Evolutionary conservation across 2,888 invertebrate genomes (phyloP).

Genomic region (Mesorhabditis sp.): DNA sequence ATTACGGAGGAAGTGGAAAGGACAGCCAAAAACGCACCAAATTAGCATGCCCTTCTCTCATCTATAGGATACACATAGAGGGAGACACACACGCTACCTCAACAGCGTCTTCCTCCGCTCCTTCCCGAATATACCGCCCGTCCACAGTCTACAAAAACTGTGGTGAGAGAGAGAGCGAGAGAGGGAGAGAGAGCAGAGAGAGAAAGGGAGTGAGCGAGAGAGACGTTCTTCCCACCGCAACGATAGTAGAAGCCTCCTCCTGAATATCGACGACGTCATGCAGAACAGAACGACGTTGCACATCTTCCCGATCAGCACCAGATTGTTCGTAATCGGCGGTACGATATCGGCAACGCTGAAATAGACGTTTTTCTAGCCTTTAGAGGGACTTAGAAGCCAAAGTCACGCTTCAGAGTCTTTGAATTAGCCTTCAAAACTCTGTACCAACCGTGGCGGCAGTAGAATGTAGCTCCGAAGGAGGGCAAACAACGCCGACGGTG

Average conservation of each 20-base stretch:
- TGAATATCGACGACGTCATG: conserved; percentile 49
- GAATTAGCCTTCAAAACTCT: not conserved
- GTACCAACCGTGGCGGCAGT: not conserved
- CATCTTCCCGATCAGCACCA: conserved; percentile 48
- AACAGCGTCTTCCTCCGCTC: conserved; percentile 3
- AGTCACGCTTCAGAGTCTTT: not conserved
- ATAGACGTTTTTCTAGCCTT: not conserved
- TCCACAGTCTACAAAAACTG: not conserved
- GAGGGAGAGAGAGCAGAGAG: too few species aligned
- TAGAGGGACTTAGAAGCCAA: not conserved
- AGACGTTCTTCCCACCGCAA: conserved; percentile 14
- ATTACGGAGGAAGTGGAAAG: too few species aligned
- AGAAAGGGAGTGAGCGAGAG: too few species aligned
- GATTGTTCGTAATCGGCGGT: conserved; percentile 24
- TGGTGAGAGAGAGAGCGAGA: too few species aligned
- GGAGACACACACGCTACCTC: not conserved
- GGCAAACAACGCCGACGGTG: conserved; percentile 23
- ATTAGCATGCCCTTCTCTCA: not conserved
- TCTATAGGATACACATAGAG: not conserved
- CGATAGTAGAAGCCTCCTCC: conserved; percentile 35
- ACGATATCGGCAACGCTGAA: not conserved
- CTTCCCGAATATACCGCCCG: conserved; percentile 2
- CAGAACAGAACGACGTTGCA: conserved; percentile 54
- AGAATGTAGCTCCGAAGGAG: not conserved
- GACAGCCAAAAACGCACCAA: too few species aligned